Conservation (phyloP, 2,797 vertebrate species). For the Labeo calbasu region DNA sequence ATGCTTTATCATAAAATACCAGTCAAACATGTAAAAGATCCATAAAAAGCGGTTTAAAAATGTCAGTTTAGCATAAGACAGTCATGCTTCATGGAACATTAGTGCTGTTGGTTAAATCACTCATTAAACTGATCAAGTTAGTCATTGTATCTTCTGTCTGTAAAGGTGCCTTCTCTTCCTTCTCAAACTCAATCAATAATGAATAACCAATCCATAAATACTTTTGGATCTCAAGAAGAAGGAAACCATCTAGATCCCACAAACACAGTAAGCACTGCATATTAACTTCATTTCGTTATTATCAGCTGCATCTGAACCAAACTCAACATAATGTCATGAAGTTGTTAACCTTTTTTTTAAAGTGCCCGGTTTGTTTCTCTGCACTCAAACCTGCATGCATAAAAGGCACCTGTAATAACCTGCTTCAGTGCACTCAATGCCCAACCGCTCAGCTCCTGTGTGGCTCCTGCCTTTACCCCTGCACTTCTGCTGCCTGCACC, state of each 20-base stretch:
- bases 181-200: background rate
- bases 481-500: constrained; percentile 44
- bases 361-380: constrained; percentile 53
- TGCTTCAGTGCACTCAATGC: constrained; percentile 45
- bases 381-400: constrained; percentile 22
- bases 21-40: background rate
- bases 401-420: constrained; percentile 10
- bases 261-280: constrained; percentile 25
- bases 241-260: background rate
- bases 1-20: no score
- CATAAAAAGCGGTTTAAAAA: background rate
- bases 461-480: constrained; percentile 56
- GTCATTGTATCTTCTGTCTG: background rate
- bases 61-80: background rate
- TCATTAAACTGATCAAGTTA: background rate
- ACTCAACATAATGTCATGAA: background rate
- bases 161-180: background rate
- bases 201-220: background rate
- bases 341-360: background rate
- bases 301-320: background rate
- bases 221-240: background rate
- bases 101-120: background rate
- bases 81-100: background rate
- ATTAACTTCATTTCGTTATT: background rate
- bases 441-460: constrained; percentile 32